Percentiles rank a stretch among this genome's conserved stretches.
These are phyloP conservation scores for Lycocorax pyrrhopterus DNA, from an alignment of 2,113 vertebrate species.

Conservation along the genomic window DNA sequence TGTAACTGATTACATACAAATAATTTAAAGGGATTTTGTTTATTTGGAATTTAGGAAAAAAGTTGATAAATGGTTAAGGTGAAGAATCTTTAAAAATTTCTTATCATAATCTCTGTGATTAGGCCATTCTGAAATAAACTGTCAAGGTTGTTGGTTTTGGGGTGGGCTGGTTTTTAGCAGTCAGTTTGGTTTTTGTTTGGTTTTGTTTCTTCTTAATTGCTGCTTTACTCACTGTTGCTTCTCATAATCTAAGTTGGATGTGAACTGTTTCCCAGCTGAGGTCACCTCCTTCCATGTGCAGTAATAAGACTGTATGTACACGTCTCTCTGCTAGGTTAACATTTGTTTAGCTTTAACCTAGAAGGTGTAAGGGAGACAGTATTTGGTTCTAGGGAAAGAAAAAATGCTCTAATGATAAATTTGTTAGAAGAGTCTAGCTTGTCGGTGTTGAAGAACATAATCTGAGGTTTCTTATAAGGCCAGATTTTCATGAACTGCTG, in stretches of 20 bases:
- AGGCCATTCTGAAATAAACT: not conserved
- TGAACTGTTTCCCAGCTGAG: conserved; percentile 49
- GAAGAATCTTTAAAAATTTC: not conserved
- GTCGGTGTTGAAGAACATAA: not conserved
- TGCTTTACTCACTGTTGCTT: conserved; percentile 31
- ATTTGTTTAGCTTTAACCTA: not conserved
- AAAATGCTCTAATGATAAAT: not conserved
- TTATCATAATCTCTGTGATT: not conserved
- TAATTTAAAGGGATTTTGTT: not conserved
- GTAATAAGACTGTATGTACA: not conserved
- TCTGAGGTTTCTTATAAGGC: not conserved
- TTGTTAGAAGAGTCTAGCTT: not conserved
- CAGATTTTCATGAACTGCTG: not conserved
- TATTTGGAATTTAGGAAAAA: not conserved
- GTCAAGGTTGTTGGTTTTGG: not conserved
- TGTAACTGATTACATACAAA: not conserved
- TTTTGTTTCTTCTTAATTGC: not conserved
- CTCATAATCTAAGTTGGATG: conserved; percentile 27
- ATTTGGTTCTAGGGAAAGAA: not conserved
- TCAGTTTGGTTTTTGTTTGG: not conserved
- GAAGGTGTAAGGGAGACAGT: not conserved
- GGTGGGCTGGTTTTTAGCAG: not conserved
- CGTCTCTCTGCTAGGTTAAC: not conserved
- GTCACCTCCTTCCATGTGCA: conserved; percentile 27
- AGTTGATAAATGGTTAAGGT: not conserved